phyloP scores from a whole-genome alignment of 35 echinoderm and acorn worm species.

The Stichopus chloronotus region DNA sequence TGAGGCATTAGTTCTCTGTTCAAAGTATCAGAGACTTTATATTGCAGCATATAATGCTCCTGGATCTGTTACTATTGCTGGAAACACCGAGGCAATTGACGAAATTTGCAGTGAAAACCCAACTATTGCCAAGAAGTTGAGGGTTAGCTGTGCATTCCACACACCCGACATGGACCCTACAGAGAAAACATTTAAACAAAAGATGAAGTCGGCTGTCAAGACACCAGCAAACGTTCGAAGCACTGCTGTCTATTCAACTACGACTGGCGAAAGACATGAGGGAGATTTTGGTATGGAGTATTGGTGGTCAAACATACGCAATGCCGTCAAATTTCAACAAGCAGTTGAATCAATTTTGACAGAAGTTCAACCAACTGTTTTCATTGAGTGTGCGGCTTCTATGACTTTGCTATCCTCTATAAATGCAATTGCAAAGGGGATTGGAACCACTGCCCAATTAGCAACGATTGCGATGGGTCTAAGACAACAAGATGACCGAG shows the following conservation, averaged over 20 bases:
- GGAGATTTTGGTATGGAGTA: slow-evolving; percentile 83
- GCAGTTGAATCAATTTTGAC: slow-evolving; percentile 76
- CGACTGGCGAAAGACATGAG: slow-evolving; percentile 72
- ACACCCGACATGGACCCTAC: slow-evolving; percentile 88
- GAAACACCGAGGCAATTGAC: slow-evolving; percentile 65
- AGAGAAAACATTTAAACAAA: slow-evolving; percentile 71
- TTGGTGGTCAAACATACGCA: slow-evolving; percentile 94
- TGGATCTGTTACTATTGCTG: slow-evolving; percentile 77
- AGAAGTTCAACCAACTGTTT: slow-evolving; percentile 65
- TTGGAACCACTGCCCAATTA: slow-evolving; percentile 45
- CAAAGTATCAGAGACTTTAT: slow-evolving; percentile 70
- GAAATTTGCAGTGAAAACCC: slow-evolving; percentile 67
- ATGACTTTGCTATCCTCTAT: slow-evolving; percentile 75
- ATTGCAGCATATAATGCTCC: slow-evolving; percentile 92
- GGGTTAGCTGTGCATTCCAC: slow-evolving; percentile 87
- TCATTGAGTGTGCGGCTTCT: slow-evolving; percentile 81
- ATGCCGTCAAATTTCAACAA: slow-evolving; percentile 74
- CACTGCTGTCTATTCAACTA: slow-evolving; percentile 80
- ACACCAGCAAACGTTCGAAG: slow-evolving; percentile 49
- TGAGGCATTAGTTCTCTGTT: slow-evolving; percentile 73
- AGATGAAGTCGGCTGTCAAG: slow-evolving; percentile 74
- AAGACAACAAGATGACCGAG: slow-evolving; percentile 75
- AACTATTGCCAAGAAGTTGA: slow-evolving; percentile 69
- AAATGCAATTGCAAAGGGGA: slow-evolving; percentile 73
- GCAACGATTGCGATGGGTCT: slow-evolving; percentile 64